Conservation (phyloP, 2,888 invertebrate genomes). For the Limnephilus marmoratus region DNA sequence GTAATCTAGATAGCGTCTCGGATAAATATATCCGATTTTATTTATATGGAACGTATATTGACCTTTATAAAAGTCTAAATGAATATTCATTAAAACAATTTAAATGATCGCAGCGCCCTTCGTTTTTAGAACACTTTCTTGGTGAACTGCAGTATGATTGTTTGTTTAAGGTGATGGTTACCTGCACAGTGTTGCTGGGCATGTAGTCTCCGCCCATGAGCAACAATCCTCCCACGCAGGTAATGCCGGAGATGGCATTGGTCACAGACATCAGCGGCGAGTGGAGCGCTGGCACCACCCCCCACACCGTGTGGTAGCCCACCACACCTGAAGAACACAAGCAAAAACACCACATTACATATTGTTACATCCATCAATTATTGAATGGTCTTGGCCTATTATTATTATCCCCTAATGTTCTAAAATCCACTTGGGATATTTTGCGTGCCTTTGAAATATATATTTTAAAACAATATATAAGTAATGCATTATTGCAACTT, state of each 20-base stretch:
- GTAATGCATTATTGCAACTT: constrained; percentile 69
- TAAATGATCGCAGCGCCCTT: too few relatives aligned
- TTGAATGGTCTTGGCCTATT: too few relatives aligned
- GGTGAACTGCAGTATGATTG: background rate
- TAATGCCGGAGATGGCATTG: constrained; percentile 94
- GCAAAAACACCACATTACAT: background rate
- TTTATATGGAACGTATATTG: too few relatives aligned
- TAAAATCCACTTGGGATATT: too few relatives aligned
- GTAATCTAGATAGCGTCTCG: too few relatives aligned
- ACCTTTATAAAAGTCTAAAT: too few relatives aligned
- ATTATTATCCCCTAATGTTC: too few relatives aligned
- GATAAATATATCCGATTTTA: too few relatives aligned
- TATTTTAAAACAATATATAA: background rate
- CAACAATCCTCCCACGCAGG: constrained; percentile 92
- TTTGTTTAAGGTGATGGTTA: constrained; percentile 68
- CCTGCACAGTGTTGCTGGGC: constrained; percentile 86
- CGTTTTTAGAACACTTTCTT: background rate
- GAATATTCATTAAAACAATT: background rate
- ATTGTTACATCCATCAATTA: too few relatives aligned
- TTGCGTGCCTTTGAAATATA: too few relatives aligned
- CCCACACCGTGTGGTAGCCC: constrained; percentile 94
- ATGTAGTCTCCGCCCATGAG: constrained; percentile 90
- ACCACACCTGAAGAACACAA: constrained; percentile 80
- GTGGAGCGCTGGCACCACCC: constrained; percentile 92
- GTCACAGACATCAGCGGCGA: constrained; percentile 96